Percentiles rank a stretch among this genome's conserved stretches.
These are phyloP conservation scores for Anguilla pacifica DNA, from an alignment of 2,797 vertebrate species.

Conservation along the genomic window DNA sequence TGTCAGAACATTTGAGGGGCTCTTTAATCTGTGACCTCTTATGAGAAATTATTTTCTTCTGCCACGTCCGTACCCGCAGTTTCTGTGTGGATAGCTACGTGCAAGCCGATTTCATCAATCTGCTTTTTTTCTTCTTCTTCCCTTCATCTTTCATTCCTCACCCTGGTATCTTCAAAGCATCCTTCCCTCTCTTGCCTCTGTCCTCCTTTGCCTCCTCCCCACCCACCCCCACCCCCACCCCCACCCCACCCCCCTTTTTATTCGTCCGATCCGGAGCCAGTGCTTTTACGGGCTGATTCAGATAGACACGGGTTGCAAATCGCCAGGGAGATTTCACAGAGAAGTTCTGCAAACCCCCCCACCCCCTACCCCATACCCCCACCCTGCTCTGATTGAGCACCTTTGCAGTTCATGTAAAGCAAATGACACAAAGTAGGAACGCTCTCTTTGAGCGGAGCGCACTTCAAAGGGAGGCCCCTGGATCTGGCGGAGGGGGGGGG, in stretches of 20 bases:
- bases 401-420: slow-evolving; percentile 45
- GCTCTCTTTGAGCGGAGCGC: slow-evolving; percentile 52
- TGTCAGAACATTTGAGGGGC: too few species aligned
- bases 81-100: background rate
- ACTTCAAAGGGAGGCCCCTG: slow-evolving; percentile 61
- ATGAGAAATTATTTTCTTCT: too few species aligned
- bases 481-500: background rate
- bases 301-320: slow-evolving; percentile 40
- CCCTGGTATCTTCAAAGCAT: background rate
- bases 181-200: background rate
- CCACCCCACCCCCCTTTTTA: background rate
- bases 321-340: slow-evolving; percentile 50
- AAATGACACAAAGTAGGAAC: slow-evolving; percentile 61
- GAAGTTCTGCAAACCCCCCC: background rate
- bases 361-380: slow-evolving; percentile 15
- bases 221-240: background rate
- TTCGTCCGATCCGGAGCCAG: background rate
- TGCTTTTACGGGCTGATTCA: slow-evolving; percentile 56
- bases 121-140: background rate
- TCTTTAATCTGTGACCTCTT: too few species aligned
- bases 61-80: background rate
- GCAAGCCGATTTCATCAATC: background rate
- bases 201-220: background rate
- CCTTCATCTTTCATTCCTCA: background rate
- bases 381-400: slow-evolving; percentile 48